Evolutionary conservation across 2,888 invertebrate species (phyloP).

Genomic region (Lycocerus yunnanus): DNA sequence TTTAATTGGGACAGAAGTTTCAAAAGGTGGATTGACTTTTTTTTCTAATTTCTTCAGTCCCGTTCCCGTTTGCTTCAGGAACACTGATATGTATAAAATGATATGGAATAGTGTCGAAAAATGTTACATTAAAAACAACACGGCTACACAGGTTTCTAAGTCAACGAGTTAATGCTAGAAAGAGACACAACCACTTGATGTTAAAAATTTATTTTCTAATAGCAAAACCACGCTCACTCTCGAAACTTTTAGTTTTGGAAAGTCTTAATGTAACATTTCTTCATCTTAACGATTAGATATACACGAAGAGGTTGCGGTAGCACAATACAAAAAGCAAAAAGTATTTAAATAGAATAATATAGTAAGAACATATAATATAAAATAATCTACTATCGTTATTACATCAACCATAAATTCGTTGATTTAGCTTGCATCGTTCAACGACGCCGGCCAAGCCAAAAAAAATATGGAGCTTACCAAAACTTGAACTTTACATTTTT

Average conservation of each 20-base stretch:
- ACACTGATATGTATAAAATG: slow-evolving; percentile 46
- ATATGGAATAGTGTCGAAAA: slow-evolving; percentile 24
- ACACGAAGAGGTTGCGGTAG: slow-evolving; percentile 27
- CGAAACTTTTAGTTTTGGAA: neutral
- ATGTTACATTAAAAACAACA: slow-evolving; percentile 11
- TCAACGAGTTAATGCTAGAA: slow-evolving; percentile 32
- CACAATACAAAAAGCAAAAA: slow-evolving; percentile 15
- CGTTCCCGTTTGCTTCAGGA: slow-evolving; percentile 33
- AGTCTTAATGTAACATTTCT: slow-evolving; percentile 4
- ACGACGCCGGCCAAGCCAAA: neutral
- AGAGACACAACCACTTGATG: slow-evolving; percentile 50
- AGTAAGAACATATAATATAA: slow-evolving; percentile 14
- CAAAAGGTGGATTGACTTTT: slow-evolving; percentile 38
- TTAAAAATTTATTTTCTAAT: neutral
- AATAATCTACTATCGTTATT: slow-evolving; percentile 5
- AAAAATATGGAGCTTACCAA: neutral
- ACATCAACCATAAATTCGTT: neutral
- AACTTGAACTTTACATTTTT: neutral
- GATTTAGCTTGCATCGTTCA: neutral
- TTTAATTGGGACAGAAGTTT: slow-evolving; percentile 25
- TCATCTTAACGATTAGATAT: slow-evolving; percentile 9
- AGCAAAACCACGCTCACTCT: neutral
- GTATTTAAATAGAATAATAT: slow-evolving; percentile 9
- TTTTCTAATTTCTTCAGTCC: slow-evolving; percentile 27
- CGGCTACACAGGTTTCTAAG: neutral